Evolutionary conservation across 2,888 invertebrate species (phyloP).

Genomic region (Agonopterix arenella): DNA sequence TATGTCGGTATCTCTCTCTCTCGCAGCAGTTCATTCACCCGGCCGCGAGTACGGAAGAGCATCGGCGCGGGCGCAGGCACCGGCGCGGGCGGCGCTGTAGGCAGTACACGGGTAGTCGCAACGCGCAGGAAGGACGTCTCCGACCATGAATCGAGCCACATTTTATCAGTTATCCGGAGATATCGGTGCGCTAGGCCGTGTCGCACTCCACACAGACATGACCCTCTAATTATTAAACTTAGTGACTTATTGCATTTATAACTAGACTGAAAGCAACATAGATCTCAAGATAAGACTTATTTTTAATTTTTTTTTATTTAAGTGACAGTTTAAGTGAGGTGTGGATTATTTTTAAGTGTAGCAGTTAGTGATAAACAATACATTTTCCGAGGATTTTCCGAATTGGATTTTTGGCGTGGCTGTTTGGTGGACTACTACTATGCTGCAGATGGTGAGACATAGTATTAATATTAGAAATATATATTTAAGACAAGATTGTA

Average conservation of each 20-base stretch:
- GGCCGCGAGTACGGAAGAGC: slow-evolving; percentile 61
- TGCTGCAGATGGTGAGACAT: slow-evolving; percentile 51
- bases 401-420: slow-evolving; percentile 46
- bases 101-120: slow-evolving; percentile 49
- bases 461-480: slow-evolving; percentile 6
- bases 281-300: slow-evolving; percentile 74
- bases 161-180: slow-evolving; percentile 72
- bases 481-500: neutral
- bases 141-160: slow-evolving; percentile 56
- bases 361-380: slow-evolving; percentile 42
- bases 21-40: slow-evolving; percentile 71
- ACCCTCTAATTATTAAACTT: slow-evolving; percentile 46
- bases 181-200: slow-evolving; percentile 62
- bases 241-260: slow-evolving; percentile 54
- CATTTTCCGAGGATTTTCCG: slow-evolving; percentile 49
- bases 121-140: slow-evolving; percentile 67
- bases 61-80: slow-evolving; percentile 51
- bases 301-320: slow-evolving; percentile 51
- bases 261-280: slow-evolving; percentile 72
- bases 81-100: slow-evolving; percentile 21
- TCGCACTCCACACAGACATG: slow-evolving; percentile 50
- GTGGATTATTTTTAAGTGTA: slow-evolving; percentile 63
- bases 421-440: slow-evolving; percentile 39
- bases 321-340: slow-evolving; percentile 64
- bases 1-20: slow-evolving; percentile 46